Evolutionary conservation across 2,797 vertebrate species (phyloP).

Genomic region (Hylomyscus alleni): DNA sequence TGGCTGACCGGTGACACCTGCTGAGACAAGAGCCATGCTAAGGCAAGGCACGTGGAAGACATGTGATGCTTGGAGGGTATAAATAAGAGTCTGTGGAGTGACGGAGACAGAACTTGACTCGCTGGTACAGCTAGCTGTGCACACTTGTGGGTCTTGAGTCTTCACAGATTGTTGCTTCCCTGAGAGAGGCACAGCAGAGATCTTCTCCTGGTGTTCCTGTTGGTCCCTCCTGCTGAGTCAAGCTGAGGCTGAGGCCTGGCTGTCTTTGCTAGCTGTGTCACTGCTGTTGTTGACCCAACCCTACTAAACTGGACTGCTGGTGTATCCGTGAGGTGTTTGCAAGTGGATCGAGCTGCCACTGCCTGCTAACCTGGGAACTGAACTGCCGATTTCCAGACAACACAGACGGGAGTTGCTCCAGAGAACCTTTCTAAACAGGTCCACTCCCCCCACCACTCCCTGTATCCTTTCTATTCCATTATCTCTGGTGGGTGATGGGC

Average conservation of each 20-base stretch:
- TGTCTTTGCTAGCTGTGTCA: neutral
- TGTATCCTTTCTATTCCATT: neutral
- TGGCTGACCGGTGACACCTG: neutral
- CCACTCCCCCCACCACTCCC: neutral
- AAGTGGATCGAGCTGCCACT: neutral
- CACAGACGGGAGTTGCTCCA: neutral
- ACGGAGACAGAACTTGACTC: neutral
- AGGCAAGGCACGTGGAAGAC: neutral
- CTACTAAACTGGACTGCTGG: neutral
- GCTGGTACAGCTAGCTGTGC: neutral
- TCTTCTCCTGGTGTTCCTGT: neutral
- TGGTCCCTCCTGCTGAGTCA: neutral
- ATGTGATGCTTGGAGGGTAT: neutral
- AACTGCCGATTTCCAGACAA: neutral
- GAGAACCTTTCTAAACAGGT: neutral
- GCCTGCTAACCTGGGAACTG: neutral
- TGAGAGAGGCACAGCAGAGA: neutral
- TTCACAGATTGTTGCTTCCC: too few relatives aligned
- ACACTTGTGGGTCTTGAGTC: too few relatives aligned
- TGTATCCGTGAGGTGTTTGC: neutral
- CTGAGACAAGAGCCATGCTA: too few relatives aligned
- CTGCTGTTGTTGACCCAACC: neutral
- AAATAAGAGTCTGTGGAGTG: neutral
- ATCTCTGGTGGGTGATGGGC: neutral
- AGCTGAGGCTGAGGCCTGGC: neutral